Percentiles rank a stretch among this genome's conserved stretches.
Evolutionary conservation across 2,797 vertebrate species (phyloP).

Genomic region (Hemibagrus guttatus): DNA sequence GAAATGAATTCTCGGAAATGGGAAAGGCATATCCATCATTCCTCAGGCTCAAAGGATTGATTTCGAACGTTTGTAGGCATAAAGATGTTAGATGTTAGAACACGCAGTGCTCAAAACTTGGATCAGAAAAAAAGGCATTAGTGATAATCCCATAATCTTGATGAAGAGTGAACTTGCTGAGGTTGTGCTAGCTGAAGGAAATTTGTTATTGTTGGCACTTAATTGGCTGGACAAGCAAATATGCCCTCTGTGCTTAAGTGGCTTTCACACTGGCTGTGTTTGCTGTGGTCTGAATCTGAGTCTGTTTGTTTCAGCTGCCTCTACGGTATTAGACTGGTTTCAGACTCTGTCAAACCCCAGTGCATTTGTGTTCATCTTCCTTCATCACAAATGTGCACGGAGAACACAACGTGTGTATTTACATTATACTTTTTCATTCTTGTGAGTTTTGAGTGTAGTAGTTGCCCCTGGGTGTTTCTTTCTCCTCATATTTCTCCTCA

Average conservation of each 20-base stretch:
- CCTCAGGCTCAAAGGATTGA: not conserved
- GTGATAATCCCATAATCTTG: not conserved
- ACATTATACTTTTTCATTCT: too few relatives aligned
- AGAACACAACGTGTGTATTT: too few relatives aligned
- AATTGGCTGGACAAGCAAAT: not conserved
- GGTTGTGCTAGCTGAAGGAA: not conserved
- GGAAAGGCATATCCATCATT: slow-evolving; percentile 58
- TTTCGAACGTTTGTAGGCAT: not conserved
- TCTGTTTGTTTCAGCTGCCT: too few relatives aligned
- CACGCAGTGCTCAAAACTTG: not conserved
- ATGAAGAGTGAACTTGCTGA: not conserved
- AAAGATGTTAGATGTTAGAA: not conserved
- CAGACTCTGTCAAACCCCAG: too few relatives aligned
- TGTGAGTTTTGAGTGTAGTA: too few relatives aligned
- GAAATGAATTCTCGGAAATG: slow-evolving; percentile 66
- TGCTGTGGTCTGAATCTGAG: too few relatives aligned
- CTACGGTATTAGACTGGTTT: too few relatives aligned
- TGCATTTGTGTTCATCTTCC: too few relatives aligned
- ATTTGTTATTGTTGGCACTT: not conserved
- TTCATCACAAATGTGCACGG: too few relatives aligned
- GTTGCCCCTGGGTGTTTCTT: too few relatives aligned
- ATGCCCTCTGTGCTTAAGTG: not conserved
- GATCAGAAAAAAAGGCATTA: not conserved
- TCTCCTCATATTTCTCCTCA: too few relatives aligned
- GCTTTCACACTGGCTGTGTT: too few relatives aligned